Evolutionary conservation across 2,113 vertebrate species (phyloP).

Genomic region (Columbina picui): DNA sequence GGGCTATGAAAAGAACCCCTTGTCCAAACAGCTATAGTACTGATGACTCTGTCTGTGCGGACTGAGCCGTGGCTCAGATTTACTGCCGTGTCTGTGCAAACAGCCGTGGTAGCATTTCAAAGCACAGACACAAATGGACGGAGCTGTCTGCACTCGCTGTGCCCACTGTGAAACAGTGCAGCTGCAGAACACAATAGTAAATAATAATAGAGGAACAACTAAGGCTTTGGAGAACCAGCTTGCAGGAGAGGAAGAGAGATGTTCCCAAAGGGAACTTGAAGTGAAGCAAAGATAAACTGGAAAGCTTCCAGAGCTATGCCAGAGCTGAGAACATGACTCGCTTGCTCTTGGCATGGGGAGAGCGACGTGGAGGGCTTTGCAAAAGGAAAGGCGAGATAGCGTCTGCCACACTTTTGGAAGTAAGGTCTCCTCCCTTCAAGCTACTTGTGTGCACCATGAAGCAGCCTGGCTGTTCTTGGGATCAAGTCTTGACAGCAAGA

Average conservation of each 20-base stretch:
- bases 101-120: not conserved
- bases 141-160: not conserved
- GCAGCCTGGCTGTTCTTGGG: not conserved
- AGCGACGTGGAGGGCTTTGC: not conserved
- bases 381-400: not conserved
- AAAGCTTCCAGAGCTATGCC: not conserved
- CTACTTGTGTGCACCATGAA: not conserved
- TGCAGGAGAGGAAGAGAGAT: not conserved
- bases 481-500: fast-evolving
- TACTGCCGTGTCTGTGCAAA: not conserved
- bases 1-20: not conserved
- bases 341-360: not conserved
- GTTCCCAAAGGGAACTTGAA: not conserved
- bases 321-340: not conserved
- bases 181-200: not conserved
- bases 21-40: not conserved
- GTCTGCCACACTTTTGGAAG: not conserved
- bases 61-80: not conserved
- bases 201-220: not conserved
- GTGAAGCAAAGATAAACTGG: not conserved
- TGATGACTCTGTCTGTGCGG: not conserved
- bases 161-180: not conserved
- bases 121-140: not conserved
- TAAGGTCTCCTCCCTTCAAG: not conserved
- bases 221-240: not conserved